Evolutionary conservation across 23 tunicate genomes (phyloP), one percentile per base, ranked within the genome.

Genomic region (Trididemnum miniatum): DNA sequence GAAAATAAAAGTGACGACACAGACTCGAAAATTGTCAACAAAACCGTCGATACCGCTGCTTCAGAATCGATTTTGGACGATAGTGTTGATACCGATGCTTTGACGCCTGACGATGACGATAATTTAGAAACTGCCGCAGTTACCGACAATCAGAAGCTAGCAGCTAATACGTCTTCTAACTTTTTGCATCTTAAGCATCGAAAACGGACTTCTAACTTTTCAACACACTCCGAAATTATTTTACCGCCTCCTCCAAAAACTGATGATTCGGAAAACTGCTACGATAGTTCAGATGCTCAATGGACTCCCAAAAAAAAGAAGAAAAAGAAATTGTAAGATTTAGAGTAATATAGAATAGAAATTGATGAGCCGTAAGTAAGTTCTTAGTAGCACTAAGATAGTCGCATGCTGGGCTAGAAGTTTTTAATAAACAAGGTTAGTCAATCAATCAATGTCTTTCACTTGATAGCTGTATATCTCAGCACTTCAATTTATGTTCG

Each of bases 211-310:
- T 7, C 18, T 67, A 24, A 9, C 22, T 4, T 4, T 30, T 67
- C 75, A 67, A 67, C 7, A 24, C 69, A 62, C 7, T 23, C 28
- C 25, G 23, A n/a, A n/a, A 62, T 4, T 20, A 4, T 20, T 62
- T 22, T 67, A 30, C 37, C 3, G n/a, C 37, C 3, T 12, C 38
- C 38, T 3, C n/a, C 75, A 30, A 67, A 31, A 67, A 31, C 37
- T 67, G 75, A 67, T 5, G 75, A 67, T 67, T 31, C 38, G 37
- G 75, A 67, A 32, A 67, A 67, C 38, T 31, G 75, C 75, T 67
- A 67, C 38, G 80, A 40, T 63, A 74, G 80, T 27, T 74, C 80
- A 9, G 62, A 74, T 38, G 80, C 80, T 37, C 59, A 74, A 39
- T 49, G 80, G 80, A 38, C 62, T 31, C 75, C 75, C 2, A 67